Evolutionary conservation across 2,797 vertebrate species (phyloP).

Genomic region (Brachymystax lenok): DNA sequence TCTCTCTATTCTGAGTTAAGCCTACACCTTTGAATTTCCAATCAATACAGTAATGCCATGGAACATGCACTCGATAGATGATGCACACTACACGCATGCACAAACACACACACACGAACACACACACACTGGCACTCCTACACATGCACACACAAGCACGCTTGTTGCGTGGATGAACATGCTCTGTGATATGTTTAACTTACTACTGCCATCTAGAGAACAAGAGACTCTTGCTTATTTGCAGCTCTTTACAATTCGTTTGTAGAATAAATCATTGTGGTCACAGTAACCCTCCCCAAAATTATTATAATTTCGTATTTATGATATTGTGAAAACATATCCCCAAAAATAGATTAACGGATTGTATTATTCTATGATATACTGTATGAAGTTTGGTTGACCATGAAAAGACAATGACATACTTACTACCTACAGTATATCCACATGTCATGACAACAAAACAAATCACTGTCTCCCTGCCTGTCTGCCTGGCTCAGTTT

Average conservation of each 20-base stretch:
- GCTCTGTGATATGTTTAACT: conserved; percentile 66
- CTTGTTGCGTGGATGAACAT: conserved; percentile 24
- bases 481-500: conserved; percentile 22
- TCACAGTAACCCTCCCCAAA: no score
- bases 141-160: conserved; percentile 39
- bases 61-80: background rate
- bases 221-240: conserved; percentile 34
- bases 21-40: background rate
- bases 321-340: no score
- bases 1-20: background rate
- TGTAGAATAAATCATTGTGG: conserved; percentile 18
- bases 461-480: conserved; percentile 4
- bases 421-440: background rate
- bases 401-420: background rate
- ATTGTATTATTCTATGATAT: background rate
- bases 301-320: no score
- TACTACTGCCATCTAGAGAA: conserved; percentile 86
- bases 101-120: background rate
- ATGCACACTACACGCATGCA: conserved; percentile 21
- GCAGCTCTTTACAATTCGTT: conserved; percentile 39
- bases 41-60: background rate
- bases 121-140: conserved; percentile 27
- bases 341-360: background rate
- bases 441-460: background rate
- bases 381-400: background rate